Percentiles rank a stretch among this genome's conserved stretches.
Evolutionary conservation across 2,797 vertebrate genomes (phyloP).

Genomic region (Hyperoplus immaculatus): DNA sequence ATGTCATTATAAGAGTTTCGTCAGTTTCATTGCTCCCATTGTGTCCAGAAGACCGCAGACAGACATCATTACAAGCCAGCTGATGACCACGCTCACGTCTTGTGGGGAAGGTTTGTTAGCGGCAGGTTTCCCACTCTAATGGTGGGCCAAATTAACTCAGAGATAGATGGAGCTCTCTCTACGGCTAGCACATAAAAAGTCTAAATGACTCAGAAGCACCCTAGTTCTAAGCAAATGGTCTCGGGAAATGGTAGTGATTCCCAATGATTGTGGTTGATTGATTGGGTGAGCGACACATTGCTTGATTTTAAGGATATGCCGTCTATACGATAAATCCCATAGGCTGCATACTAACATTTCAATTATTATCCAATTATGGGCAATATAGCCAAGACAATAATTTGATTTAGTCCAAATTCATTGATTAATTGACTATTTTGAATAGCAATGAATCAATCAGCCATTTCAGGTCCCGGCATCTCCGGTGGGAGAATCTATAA

Average conservation of each 20-base stretch:
- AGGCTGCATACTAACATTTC: not conserved
- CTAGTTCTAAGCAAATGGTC: conserved; percentile 10
- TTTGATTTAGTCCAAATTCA: not conserved
- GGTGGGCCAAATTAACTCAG: conserved; percentile 56
- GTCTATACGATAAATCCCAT: not conserved
- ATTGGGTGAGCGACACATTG: conserved; percentile 13
- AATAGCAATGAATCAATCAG: not conserved
- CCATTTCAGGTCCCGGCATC: not conserved
- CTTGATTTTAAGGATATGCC: conserved; percentile 12
- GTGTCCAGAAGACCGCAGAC: conserved; percentile 23
- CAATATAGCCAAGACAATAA: not conserved
- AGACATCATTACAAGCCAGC: conserved; percentile 40
- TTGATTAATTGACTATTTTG: not conserved
- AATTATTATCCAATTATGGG: not conserved
- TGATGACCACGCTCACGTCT: conserved; percentile 44
- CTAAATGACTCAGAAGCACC: conserved; percentile 56
- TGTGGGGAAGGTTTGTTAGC: conserved; percentile 41
- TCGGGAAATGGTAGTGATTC: not conserved
- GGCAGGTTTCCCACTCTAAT: conserved; percentile 55
- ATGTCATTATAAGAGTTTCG: conserved; percentile 30
- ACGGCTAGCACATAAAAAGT: conserved; percentile 38
- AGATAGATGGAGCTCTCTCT: conserved; percentile 56
- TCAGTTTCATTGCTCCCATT: conserved; percentile 27
- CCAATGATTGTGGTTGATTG: not conserved
- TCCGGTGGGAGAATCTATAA: not conserved